Evolutionary conservation across 2,113 vertebrate genomes (phyloP), one percentile per base, ranked within the genome.

Genomic region (Lasiurus cinereus): DNA sequence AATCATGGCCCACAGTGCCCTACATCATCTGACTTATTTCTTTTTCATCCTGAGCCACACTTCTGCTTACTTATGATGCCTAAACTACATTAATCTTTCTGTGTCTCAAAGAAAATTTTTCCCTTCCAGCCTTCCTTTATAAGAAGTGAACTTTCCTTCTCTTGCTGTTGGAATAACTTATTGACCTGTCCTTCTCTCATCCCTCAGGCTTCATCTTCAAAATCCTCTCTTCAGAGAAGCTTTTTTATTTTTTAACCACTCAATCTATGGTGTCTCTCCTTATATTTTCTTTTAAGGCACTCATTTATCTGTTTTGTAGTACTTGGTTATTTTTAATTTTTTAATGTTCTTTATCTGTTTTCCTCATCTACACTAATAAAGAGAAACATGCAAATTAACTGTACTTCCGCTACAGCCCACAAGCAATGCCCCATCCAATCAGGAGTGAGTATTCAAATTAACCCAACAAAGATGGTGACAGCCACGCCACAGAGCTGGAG

Each of bases 201-300:
- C 2, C 9, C 21, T 85, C n/a, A 74, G 8, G 1, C 31, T 84
- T 80, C 22, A 86, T 80, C 39, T 69, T 89, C 39, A 93, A 86
- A 69, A 29, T 80, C 33, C 0, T 70, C 6, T 90, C 15, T 79
- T 36, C 27, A 48, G 27, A 48, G 70, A 29, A 56, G 4, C 4
- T 50, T 79, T 43, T 48, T 66, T 29, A 31, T 56, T 67, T 72
- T 90, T 24, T 13, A 59, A 92, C 3, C 9, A 62, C 10, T 3
- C 39, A 79, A 11, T 73, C 8, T 84, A 18, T 24, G 8, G 13
- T 29, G 1, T 13, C 33, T 79, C 29, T 79, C 73, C 52, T 88
- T 83, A 2, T 79, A 56, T 79, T 39, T 50, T 78, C n/a, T 91
- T 73, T 91, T 72, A 88, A 89, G 54, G 15, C 48, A 85, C 9